A percentile compares a stretch with the other conserved stretches of the same genome.
These are phyloP conservation scores for Tamias sibiricus DNA, from an alignment of 2,113 vertebrate species.

Conservation along the genomic window DNA sequence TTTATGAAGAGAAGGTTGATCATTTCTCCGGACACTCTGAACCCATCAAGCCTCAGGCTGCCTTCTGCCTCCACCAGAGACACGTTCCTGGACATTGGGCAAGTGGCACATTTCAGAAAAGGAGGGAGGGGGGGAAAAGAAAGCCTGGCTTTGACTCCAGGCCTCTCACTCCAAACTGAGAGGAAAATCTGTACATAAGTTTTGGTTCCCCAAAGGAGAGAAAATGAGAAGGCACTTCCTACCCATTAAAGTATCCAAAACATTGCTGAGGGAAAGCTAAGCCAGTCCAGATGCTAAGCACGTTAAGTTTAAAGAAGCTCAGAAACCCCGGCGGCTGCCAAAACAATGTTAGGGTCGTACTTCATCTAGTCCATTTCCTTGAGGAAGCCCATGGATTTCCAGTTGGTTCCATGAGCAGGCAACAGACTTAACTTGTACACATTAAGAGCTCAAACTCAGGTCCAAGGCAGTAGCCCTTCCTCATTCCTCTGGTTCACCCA, in stretches of 20 bases:
- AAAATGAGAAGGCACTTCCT: slow-evolving; percentile 79
- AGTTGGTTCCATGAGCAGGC: not conserved
- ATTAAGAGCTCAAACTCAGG: not conserved
- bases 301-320: slow-evolving; percentile 50
- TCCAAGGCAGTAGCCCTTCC: not conserved
- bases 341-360: not conserved
- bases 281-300: slow-evolving; percentile 70
- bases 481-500: not conserved
- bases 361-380: slow-evolving; percentile 11
- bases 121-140: not conserved
- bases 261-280: slow-evolving; percentile 49
- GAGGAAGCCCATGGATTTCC: slow-evolving; percentile 22
- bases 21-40: not conserved
- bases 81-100: not conserved
- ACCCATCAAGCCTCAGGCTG: not conserved
- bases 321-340: slow-evolving; percentile 46
- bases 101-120: not conserved
- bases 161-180: slow-evolving; percentile 65
- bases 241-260: slow-evolving; percentile 69
- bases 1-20: not conserved
- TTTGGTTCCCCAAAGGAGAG: slow-evolving; percentile 75
- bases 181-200: slow-evolving; percentile 62
- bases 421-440: not conserved
- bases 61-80: not conserved
- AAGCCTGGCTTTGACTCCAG: slow-evolving; percentile 38